Evolutionary conservation across 2,888 invertebrate genomes (phyloP).

Genomic region (Hetaerina titia): DNA sequence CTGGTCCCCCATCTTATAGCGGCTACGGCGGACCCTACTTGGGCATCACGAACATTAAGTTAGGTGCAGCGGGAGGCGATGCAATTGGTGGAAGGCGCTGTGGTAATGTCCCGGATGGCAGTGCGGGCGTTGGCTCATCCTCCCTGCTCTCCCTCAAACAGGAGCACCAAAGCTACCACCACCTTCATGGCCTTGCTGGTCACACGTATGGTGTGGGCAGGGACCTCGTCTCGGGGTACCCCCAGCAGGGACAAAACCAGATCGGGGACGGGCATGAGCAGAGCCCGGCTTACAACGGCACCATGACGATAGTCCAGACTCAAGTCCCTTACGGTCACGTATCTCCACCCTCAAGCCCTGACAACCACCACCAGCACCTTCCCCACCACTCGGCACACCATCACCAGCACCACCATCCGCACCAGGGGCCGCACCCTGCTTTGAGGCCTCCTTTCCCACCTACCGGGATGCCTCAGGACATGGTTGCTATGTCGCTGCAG

Average conservation of each 20-base stretch:
- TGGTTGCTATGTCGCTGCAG: constrained; percentile 67
- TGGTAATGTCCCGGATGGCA: not conserved
- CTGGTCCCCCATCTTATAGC: constrained; percentile 58
- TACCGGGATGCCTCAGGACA: constrained; percentile 50
- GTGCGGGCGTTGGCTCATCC: constrained; percentile 7
- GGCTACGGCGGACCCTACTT: constrained; percentile 68
- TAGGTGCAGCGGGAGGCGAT: constrained; percentile 10
- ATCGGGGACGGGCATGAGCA: constrained; percentile 63
- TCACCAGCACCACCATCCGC: constrained; percentile 58
- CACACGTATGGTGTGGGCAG: constrained; percentile 56
- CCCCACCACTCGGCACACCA: constrained; percentile 65
- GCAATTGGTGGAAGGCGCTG: constrained; percentile 25
- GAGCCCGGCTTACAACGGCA: constrained; percentile 72
- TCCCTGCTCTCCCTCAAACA: constrained; percentile 14
- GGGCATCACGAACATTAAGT: constrained; percentile 69
- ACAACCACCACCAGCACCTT: constrained; percentile 71
- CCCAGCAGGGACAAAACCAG: constrained; percentile 51
- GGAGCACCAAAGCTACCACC: constrained; percentile 68
- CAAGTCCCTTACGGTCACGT: constrained; percentile 73
- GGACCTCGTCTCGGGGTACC: constrained; percentile 36
- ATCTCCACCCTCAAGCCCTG: constrained; percentile 77
- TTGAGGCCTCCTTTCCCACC: constrained; percentile 67
- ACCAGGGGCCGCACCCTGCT: constrained; percentile 55
- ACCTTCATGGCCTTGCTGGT: constrained; percentile 67
- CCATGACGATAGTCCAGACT: constrained; percentile 74